A percentile compares a stretch with the other conserved stretches of the same genome.
These are phyloP conservation scores for Argyrosomus japonicus DNA, from an alignment of 2,113 vertebrate species.

Conservation along the genomic window DNA sequence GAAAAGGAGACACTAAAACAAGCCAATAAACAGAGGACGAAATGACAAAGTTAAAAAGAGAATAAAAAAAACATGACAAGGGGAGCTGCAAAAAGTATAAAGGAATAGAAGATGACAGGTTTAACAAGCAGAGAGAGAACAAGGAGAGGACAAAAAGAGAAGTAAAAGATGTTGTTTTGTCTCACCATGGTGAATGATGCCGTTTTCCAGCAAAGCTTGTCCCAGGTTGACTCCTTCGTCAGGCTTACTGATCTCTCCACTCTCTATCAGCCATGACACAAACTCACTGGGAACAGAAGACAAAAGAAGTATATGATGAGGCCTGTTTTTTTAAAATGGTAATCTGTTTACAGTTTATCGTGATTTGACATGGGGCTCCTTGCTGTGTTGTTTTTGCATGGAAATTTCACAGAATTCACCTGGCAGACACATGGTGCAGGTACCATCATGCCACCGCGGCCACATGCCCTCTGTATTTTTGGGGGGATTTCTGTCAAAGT, in stretches of 20 bases:
- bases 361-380: background rate
- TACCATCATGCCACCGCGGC: background rate
- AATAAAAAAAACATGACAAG: background rate
- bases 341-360: background rate
- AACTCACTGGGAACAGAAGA: slow-evolving; percentile 90
- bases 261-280: slow-evolving; percentile 96
- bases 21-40: background rate
- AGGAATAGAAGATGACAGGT: background rate
- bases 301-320: slow-evolving; percentile 25
- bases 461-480: background rate
- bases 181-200: slow-evolving; percentile 99
- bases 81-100: background rate
- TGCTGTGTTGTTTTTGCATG: background rate
- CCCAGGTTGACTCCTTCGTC: slow-evolving; percentile 98
- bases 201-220: slow-evolving; percentile 96
- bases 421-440: background rate
- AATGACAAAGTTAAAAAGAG: background rate
- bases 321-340: background rate
- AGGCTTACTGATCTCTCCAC: slow-evolving; percentile 96
- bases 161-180: slow-evolving; percentile 2
- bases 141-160: background rate
- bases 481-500: background rate
- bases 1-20: background rate
- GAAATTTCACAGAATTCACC: background rate
- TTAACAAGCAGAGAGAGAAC: background rate